Percentiles rank a stretch among this genome's conserved stretches.
phyloP scores from a whole-genome alignment of 2,888 invertebrate species.

The Pseudanteris insignis region DNA sequence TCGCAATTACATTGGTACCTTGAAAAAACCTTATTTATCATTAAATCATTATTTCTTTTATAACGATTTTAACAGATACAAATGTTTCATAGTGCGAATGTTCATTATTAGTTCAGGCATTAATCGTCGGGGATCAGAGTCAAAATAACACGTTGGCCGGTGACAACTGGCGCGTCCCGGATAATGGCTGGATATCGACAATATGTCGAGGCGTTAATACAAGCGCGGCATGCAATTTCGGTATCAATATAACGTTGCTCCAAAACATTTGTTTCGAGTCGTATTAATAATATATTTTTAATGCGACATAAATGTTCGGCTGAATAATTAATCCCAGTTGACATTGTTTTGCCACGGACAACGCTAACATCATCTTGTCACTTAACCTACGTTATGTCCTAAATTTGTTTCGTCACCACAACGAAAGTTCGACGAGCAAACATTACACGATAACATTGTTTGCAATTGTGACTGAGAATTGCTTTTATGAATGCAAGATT shows the following conservation, averaged over 20 bases:
- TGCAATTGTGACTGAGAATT: too few relatives aligned
- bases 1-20: too few relatives aligned
- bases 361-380: too few relatives aligned
- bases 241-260: constrained; percentile 30
- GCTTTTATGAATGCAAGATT: too few relatives aligned
- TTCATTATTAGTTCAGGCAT: constrained; percentile 29
- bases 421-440: too few relatives aligned
- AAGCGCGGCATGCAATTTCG: constrained; percentile 35
- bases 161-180: constrained; percentile 30
- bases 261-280: constrained; percentile 38
- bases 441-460: too few relatives aligned
- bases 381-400: too few relatives aligned
- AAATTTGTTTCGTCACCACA: too few relatives aligned
- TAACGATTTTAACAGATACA: too few relatives aligned
- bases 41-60: too few relatives aligned
- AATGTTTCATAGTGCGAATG: neutral
- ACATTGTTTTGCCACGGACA: constrained; percentile 16
- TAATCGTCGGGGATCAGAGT: constrained; percentile 22
- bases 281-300: constrained; percentile 39
- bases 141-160: constrained; percentile 23
- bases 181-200: constrained; percentile 42
- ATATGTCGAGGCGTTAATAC: constrained; percentile 39
- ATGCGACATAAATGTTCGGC: constrained; percentile 33
- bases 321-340: constrained; percentile 17
- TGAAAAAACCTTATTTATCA: too few relatives aligned